A percentile compares a stretch with the other conserved stretches of the same genome.
Conservation (phyloP, 2,797 vertebrate genomes). For the Phoxinus dragarum region DNA sequence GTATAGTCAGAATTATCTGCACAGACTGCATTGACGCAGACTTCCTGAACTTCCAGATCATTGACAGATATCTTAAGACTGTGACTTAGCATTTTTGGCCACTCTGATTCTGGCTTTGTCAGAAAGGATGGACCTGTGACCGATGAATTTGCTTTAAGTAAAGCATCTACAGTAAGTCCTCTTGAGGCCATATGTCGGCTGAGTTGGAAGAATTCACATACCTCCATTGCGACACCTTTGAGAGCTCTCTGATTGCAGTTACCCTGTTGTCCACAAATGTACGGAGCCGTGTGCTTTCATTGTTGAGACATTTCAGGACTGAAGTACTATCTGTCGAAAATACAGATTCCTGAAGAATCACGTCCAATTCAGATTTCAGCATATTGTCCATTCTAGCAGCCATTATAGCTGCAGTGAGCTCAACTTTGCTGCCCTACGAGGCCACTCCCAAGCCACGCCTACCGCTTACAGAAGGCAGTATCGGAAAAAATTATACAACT, state of each 20-base stretch:
- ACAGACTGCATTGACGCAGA: neutral
- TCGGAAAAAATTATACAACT: too few relatives aligned
- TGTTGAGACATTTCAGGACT: constrained; percentile 23
- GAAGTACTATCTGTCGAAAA: constrained; percentile 1
- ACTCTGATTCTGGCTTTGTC: constrained; percentile 12
- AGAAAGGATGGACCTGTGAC: constrained; percentile 14
- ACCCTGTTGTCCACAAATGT: constrained; percentile 6
- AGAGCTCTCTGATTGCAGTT: neutral
- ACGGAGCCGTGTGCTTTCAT: neutral
- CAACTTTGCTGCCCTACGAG: too few relatives aligned
- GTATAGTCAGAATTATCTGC: neutral
- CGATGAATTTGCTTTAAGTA: constrained; percentile 3
- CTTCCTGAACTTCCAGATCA: neutral
- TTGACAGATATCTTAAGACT: neutral
- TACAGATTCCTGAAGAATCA: constrained; percentile 10
- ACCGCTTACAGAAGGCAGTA: too few relatives aligned
- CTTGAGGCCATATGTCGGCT: neutral
- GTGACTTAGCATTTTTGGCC: neutral
- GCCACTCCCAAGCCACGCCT: too few relatives aligned
- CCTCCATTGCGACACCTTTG: neutral
- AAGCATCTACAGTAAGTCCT: constrained; percentile 1
- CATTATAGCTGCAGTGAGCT: constrained; percentile 17
- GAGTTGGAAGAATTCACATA: neutral
- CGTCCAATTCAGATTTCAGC: neutral
- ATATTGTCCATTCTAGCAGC: neutral